Evolutionary conservation across 2,888 invertebrate genomes (phyloP).

Genomic region (Notodonta dromedarius): DNA sequence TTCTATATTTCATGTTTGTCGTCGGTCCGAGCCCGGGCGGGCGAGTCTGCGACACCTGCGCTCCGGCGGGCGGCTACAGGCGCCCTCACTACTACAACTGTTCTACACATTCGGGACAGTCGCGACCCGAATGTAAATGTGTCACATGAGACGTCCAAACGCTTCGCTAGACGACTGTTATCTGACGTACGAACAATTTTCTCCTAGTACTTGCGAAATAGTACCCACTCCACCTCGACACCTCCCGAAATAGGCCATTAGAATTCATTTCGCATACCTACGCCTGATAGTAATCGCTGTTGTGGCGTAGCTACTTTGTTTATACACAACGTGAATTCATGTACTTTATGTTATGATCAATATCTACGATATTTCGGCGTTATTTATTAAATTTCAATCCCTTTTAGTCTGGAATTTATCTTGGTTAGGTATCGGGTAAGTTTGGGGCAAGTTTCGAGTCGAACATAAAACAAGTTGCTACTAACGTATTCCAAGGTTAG

Average conservation of each 20-base stretch:
- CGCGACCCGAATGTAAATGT: slow-evolving; percentile 67
- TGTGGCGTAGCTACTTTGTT: slow-evolving; percentile 45
- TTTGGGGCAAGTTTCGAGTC: slow-evolving; percentile 28
- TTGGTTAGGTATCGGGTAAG: slow-evolving; percentile 27
- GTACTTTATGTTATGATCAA: slow-evolving; percentile 40
- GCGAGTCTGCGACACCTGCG: slow-evolving; percentile 55
- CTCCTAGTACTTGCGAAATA: slow-evolving; percentile 47
- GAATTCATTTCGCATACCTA: slow-evolving; percentile 55
- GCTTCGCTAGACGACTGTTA: slow-evolving; percentile 63
- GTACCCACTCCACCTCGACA: slow-evolving; percentile 26
- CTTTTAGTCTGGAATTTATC: slow-evolving; percentile 29
- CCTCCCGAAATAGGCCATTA: slow-evolving; percentile 49
- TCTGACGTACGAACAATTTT: slow-evolving; percentile 55
- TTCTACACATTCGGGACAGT: slow-evolving; percentile 40
- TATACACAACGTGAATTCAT: slow-evolving; percentile 44
- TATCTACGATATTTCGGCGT: slow-evolving; percentile 36
- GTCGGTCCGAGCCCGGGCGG: slow-evolving; percentile 44
- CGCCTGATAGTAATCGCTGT: slow-evolving; percentile 47
- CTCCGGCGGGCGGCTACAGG: slow-evolving; percentile 30
- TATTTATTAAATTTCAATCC: slow-evolving; percentile 33
- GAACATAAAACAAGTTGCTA: slow-evolving; percentile 36
- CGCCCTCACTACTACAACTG: slow-evolving; percentile 35
- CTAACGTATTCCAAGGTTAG: slow-evolving; percentile 40
- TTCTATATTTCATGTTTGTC: slow-evolving; percentile 68
- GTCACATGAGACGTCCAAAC: slow-evolving; percentile 58